Percentiles rank a stretch among this genome's conserved stretches.
Conservation (phyloP, 2,888 invertebrate genomes). For the Eilema depressum region DNA sequence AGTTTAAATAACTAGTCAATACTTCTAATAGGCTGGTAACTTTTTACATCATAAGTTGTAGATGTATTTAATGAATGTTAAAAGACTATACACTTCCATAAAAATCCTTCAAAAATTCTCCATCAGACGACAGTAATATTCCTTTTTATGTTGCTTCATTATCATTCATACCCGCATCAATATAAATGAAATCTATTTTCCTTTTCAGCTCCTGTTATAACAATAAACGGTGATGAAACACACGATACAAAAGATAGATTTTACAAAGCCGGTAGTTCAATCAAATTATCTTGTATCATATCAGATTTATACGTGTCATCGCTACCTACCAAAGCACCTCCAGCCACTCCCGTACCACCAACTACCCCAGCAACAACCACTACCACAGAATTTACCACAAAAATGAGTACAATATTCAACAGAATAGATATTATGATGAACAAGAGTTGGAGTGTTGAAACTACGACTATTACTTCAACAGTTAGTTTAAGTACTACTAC, state of each 20-base stretch:
- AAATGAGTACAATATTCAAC: constrained; percentile 80
- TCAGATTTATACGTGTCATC: constrained; percentile 76
- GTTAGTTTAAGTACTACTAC: constrained; percentile 79
- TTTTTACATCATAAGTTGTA: neutral
- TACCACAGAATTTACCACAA: constrained; percentile 78
- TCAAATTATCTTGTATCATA: constrained; percentile 89
- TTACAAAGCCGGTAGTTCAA: constrained; percentile 91
- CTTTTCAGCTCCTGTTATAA: constrained; percentile 89
- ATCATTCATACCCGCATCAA: neutral
- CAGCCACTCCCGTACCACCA: constrained; percentile 61
- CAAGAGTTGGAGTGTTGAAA: constrained; percentile 85
- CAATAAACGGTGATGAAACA: constrained; percentile 90
- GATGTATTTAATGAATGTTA: neutral
- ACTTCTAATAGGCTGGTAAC: neutral
- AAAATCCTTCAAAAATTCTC: too few species aligned
- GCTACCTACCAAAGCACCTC: constrained; percentile 66
- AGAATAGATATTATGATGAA: constrained; percentile 84
- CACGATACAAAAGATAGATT: constrained; percentile 90
- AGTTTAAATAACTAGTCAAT: too few species aligned
- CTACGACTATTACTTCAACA: constrained; percentile 79
- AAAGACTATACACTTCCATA: neutral
- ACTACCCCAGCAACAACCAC: constrained; percentile 70
- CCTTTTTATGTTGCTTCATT: neutral
- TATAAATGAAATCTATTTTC: neutral
- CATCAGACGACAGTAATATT: neutral